Evolutionary conservation across 2,888 invertebrate species (phyloP).

Genomic region (Chouioia cunea): DNA sequence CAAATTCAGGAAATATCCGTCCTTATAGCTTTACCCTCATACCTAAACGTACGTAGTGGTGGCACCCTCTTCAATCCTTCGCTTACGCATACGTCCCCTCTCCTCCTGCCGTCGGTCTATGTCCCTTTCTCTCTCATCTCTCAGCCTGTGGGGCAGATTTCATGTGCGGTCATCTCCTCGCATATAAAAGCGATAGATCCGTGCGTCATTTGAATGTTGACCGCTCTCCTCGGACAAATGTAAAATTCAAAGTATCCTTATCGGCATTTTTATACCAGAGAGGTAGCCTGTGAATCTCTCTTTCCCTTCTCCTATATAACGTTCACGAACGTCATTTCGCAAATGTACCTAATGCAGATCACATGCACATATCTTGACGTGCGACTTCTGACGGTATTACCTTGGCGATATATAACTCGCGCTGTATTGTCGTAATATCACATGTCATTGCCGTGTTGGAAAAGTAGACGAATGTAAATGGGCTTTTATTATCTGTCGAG

Average conservation of each 20-base stretch:
- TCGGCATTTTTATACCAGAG: slow-evolving; percentile 61
- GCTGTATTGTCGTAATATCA: slow-evolving; percentile 54
- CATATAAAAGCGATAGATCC: slow-evolving; percentile 49
- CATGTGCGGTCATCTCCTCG: slow-evolving; percentile 38
- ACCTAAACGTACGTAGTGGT: slow-evolving; percentile 25
- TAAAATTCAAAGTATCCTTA: slow-evolving; percentile 66
- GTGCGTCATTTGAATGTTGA: slow-evolving; percentile 65
- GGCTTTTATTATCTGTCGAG: not conserved
- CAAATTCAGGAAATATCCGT: slow-evolving; percentile 44
- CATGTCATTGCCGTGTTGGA: slow-evolving; percentile 40
- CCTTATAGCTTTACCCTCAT: slow-evolving; percentile 35
- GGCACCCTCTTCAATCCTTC: slow-evolving; percentile 35
- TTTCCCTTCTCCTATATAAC: slow-evolving; percentile 8
- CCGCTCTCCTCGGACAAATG: slow-evolving; percentile 60
- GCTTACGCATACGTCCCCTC: not conserved
- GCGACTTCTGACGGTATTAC: slow-evolving; percentile 36
- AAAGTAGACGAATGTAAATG: not conserved
- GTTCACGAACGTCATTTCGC: slow-evolving; percentile 45
- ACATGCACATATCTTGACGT: slow-evolving; percentile 55
- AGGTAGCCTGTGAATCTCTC: too few species aligned
- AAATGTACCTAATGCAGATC: slow-evolving; percentile 61
- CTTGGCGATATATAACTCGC: not conserved
- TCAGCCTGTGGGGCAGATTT: slow-evolving; percentile 32
- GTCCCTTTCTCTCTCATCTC: too few species aligned
- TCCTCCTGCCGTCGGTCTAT: not conserved